A percentile compares a stretch with the other conserved stretches of the same genome.
These are phyloP conservation scores for Lithodes maja DNA, from an alignment of 2,888 invertebrate genomes.

Conservation along the genomic window DNA sequence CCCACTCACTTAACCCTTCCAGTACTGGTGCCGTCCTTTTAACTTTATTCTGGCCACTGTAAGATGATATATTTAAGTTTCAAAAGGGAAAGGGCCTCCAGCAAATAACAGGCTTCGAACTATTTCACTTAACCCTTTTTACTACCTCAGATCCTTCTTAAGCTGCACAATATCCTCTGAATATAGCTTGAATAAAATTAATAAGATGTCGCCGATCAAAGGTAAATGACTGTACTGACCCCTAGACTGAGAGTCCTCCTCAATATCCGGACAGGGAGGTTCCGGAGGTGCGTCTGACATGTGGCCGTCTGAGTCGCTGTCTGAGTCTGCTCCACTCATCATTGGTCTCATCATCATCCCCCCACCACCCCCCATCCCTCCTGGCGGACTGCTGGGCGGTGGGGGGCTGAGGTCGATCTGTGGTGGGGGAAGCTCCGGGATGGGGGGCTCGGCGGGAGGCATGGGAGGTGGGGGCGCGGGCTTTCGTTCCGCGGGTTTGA, in stretches of 20 bases:
- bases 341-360: slow-evolving; percentile 3
- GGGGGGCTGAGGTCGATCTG: slow-evolving; percentile 37
- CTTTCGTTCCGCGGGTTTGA: slow-evolving; percentile 68
- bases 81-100: too few relatives aligned
- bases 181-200: too few relatives aligned
- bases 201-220: too few relatives aligned
- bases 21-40: too few relatives aligned
- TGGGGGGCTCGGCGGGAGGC: slow-evolving; percentile 39
- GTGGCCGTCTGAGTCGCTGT: slow-evolving; percentile 57
- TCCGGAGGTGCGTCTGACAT: slow-evolving; percentile 58
- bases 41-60: too few relatives aligned
- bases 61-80: too few relatives aligned
- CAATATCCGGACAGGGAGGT: slow-evolving; percentile 39
- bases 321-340: slow-evolving; percentile 35
- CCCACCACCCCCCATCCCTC: background rate
- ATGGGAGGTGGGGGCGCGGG: slow-evolving; percentile 32
- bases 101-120: too few relatives aligned
- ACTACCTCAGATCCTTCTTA: too few relatives aligned
- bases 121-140: too few relatives aligned
- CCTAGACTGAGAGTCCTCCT: slow-evolving; percentile 60
- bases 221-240: too few relatives aligned
- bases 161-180: too few relatives aligned
- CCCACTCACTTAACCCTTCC: too few relatives aligned
- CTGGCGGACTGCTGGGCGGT: slow-evolving; percentile 7
- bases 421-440: slow-evolving; percentile 31